A percentile compares a stretch with the other conserved stretches of the same genome.
Evolutionary conservation across 2,113 vertebrate genomes (phyloP).

Genomic region (Chamaetylas fuelleborni): DNA sequence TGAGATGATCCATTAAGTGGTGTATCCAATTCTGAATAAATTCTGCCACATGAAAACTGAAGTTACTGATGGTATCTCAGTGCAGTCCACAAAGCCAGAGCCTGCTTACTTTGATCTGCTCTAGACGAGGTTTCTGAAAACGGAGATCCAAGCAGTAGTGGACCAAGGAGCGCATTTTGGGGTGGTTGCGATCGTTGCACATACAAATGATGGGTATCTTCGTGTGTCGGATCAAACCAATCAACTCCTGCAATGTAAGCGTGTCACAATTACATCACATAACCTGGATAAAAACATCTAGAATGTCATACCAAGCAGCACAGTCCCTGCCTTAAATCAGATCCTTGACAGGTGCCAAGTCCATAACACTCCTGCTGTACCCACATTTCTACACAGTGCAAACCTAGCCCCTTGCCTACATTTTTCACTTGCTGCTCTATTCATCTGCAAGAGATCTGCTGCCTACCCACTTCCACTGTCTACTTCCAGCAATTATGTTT

Average conservation of each 20-base stretch:
- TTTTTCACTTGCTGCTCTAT: neutral
- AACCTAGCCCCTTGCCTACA: neutral
- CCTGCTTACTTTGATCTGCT: conserved; percentile 91
- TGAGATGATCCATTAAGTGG: neutral
- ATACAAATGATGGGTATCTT: conserved; percentile 98
- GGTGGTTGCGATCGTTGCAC: conserved; percentile 97
- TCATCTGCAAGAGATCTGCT: neutral
- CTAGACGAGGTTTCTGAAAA: conserved; percentile 91
- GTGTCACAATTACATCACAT: neutral
- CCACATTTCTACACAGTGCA: neutral
- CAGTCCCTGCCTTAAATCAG: neutral
- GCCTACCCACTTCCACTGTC: neutral
- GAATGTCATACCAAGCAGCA: neutral
- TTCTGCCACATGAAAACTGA: neutral
- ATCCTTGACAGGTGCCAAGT: neutral
- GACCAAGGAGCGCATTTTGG: conserved; percentile 90
- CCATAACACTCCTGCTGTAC: neutral
- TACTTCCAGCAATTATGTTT: neutral
- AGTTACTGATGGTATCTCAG: neutral
- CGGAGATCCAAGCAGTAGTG: conserved; percentile 97
- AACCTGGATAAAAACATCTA: neutral
- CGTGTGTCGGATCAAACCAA: conserved; percentile 86
- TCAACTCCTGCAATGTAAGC: conserved; percentile 83
- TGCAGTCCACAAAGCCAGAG: neutral
- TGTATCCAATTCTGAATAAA: neutral